phyloP scores from a whole-genome alignment of 2,797 vertebrate genomes.

The Chromis chromis region DNA sequence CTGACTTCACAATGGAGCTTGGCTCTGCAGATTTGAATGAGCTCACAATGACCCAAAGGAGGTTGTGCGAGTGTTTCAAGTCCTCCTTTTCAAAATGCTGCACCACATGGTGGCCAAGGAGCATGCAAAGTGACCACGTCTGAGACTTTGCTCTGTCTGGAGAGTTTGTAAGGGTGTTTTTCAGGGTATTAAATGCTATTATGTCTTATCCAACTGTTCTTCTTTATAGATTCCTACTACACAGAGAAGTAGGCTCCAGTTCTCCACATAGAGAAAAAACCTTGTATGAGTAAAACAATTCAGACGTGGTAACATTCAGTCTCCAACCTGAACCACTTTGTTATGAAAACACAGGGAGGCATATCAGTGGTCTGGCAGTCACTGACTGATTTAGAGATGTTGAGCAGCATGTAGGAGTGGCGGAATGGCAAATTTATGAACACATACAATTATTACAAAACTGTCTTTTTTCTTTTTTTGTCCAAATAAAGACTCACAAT shows the following conservation, averaged over 20 bases:
- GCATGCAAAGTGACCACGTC: constrained; percentile 47
- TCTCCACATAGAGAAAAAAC: constrained; percentile 9
- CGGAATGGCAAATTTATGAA: constrained; percentile 28
- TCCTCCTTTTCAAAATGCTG: constrained; percentile 31
- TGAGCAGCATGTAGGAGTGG: constrained; percentile 51
- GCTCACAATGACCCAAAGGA: constrained; percentile 34
- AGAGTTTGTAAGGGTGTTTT: constrained; percentile 34
- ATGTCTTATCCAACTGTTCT: constrained; percentile 20
- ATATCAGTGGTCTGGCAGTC: constrained; percentile 15
- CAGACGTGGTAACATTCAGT: constrained; percentile 26
- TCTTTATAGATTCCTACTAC: constrained; percentile 26
- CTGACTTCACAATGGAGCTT: constrained; percentile 39
- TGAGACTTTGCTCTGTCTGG: constrained; percentile 11
- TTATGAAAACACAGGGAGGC: constrained; percentile 34
- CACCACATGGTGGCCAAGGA: constrained; percentile 29
- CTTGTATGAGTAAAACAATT: constrained; percentile 1
- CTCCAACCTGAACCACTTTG: constrained; percentile 38
- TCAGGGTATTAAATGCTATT: constrained; percentile 51
- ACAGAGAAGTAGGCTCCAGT: constrained; percentile 21
- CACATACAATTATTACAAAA: constrained; percentile 29
- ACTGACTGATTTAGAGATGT: constrained; percentile 23
- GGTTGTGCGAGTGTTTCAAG: constrained; percentile 29
- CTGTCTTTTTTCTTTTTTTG: neutral
- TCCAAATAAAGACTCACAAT: constrained; percentile 14
- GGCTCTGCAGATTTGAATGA: constrained; percentile 24